Evolutionary conservation across 92 coral and sea anemone genomes (phyloP).

Genomic region (Montipora capitata): DNA sequence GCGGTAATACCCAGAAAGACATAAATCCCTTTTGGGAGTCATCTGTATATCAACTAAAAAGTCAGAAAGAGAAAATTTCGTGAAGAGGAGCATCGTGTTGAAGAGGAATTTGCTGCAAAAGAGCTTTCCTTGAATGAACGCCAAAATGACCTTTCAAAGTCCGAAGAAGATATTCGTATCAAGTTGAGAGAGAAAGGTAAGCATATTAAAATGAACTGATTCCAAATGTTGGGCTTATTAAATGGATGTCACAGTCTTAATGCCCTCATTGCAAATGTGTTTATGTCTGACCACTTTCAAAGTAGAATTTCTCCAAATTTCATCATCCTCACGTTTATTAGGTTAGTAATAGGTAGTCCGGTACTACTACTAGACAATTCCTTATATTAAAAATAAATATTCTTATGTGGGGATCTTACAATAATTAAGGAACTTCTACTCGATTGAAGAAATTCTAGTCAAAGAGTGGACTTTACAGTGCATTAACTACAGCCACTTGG

Average conservation of each 20-base stretch:
- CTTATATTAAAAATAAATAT: background rate
- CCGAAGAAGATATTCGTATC: no score
- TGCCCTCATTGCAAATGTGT: background rate
- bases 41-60: no score
- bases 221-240: no score
- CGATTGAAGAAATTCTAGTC: background rate
- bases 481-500: background rate
- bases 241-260: constrained; percentile 14
- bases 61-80: no score
- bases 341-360: no score
- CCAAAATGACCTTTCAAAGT: no score
- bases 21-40: background rate
- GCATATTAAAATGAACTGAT: no score
- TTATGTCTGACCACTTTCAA: constrained; percentile 8
- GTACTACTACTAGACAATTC: background rate
- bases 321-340: background rate
- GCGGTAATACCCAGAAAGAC: no score
- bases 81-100: no score
- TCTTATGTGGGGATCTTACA: background rate
- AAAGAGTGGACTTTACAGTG: background rate
- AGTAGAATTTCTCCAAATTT: constrained; percentile 1
- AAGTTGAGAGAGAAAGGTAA: no score
- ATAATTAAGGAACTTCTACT: background rate
- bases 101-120: no score
- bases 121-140: no score